These are phyloP conservation scores for Conops quadrifasciatus DNA, from an alignment of 2,888 invertebrate species.

Conservation along the genomic window DNA sequence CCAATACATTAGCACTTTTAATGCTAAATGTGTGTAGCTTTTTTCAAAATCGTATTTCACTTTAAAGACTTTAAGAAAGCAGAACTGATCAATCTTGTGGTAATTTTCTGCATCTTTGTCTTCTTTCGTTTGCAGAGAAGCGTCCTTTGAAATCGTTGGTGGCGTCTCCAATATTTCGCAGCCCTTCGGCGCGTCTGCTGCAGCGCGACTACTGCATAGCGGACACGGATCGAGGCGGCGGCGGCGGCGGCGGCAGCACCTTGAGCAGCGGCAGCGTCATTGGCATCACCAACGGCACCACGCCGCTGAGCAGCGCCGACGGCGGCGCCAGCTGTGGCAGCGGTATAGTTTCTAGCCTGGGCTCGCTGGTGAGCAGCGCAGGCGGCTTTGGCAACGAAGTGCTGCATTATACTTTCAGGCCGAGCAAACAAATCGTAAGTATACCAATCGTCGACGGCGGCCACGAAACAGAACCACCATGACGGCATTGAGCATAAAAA, in stretches of 20 bases:
- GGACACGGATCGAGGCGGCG: conserved; percentile 56
- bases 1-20: too few relatives aligned
- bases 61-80: too few relatives aligned
- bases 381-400: conserved; percentile 62
- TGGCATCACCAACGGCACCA: conserved; percentile 47
- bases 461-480: conserved; percentile 3
- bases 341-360: conserved; percentile 51
- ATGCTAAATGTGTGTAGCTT: too few relatives aligned
- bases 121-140: conserved; percentile 56
- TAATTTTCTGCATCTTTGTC: too few relatives aligned
- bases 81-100: too few relatives aligned
- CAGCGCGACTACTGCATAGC: conserved; percentile 62
- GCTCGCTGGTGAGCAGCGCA: conserved; percentile 55
- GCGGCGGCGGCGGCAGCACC: conserved; percentile 45
- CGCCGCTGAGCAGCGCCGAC: conserved; percentile 46
- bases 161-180: conserved; percentile 63
- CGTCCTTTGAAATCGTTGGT: conserved; percentile 63
- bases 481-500: background rate
- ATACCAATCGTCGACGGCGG: conserved; percentile 31
- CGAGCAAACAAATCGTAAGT: conserved; percentile 67
- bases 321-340: conserved; percentile 40
- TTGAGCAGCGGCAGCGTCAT: conserved; percentile 48
- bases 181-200: conserved; percentile 63
- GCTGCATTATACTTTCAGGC: conserved; percentile 66
- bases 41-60: too few relatives aligned